Conservation (phyloP, 92 coral and sea anemone species). For the Phymanthus crucifer region DNA sequence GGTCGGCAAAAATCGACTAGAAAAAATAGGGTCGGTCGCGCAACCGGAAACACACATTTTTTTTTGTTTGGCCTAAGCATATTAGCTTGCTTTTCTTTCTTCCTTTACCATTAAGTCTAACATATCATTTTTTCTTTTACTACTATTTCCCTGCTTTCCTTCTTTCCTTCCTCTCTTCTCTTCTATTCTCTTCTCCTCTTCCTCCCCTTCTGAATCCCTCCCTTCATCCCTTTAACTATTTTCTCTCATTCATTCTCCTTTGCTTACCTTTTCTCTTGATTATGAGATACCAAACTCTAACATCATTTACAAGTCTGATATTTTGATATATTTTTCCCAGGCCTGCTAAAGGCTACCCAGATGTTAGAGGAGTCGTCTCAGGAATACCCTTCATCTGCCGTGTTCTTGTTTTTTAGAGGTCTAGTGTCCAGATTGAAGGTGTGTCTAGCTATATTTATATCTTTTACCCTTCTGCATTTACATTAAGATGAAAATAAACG, state of each 20-base stretch:
- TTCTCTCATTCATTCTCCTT: not conserved
- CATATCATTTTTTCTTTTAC: not conserved
- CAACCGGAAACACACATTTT: no score
- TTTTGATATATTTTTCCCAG: slow-evolving; percentile 30
- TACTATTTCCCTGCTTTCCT: not conserved
- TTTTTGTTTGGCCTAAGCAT: no score
- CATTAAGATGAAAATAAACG: no score
- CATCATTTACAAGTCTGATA: not conserved
- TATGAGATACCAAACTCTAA: not conserved
- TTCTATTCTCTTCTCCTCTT: no score
- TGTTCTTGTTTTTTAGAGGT: slow-evolving; percentile 88
- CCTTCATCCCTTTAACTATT: not conserved
- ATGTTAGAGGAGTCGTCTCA: slow-evolving; percentile 83
- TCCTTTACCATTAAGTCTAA: no score
- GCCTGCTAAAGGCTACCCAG: slow-evolving; percentile 79
- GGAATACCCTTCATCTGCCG: slow-evolving; percentile 88
- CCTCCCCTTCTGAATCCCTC: not conserved
- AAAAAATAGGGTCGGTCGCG: no score
- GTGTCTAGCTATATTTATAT: no score
- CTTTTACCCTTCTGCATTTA: no score
- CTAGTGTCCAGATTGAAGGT: slow-evolving; percentile 92
- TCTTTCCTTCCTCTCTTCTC: not conserved
- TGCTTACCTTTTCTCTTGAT: not conserved
- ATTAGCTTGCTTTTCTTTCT: no score
- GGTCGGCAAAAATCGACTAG: no score